These are phyloP conservation scores for Apodemus sylvaticus DNA, from an alignment of 2,113 vertebrate genomes.

Conservation along the genomic window DNA sequence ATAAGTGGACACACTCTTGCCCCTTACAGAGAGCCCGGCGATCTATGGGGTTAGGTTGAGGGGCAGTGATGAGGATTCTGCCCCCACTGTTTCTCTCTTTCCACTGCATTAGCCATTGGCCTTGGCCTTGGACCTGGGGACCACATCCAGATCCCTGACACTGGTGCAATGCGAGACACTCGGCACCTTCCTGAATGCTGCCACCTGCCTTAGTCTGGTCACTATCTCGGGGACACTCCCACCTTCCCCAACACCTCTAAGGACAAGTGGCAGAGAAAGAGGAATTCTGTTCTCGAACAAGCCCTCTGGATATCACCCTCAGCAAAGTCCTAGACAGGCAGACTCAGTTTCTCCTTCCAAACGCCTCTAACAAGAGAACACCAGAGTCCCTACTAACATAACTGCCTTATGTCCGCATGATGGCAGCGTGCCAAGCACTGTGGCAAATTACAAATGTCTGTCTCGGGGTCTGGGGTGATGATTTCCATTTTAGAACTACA, in stretches of 20 bases:
- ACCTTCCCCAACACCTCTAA: background rate
- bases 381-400: background rate
- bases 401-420: background rate
- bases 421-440: background rate
- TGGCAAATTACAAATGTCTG: background rate
- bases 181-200: background rate
- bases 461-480: background rate
- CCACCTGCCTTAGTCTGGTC: background rate
- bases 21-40: background rate
- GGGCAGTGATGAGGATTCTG: too few species aligned
- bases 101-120: background rate
- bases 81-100: background rate
- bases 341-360: background rate
- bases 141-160: constrained; percentile 2
- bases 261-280: too few species aligned
- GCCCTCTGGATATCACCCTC: background rate
- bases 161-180: background rate
- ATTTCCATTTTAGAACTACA: background rate
- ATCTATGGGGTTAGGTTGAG: background rate
- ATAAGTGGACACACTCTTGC: background rate
- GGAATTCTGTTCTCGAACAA: background rate
- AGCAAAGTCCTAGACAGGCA: background rate
- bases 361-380: background rate
- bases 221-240: background rate
- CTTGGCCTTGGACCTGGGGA: constrained; percentile 22